These are phyloP conservation scores for Laticauda laticaudata DNA, from an alignment of 2,113 vertebrate species.

Conservation along the genomic window DNA sequence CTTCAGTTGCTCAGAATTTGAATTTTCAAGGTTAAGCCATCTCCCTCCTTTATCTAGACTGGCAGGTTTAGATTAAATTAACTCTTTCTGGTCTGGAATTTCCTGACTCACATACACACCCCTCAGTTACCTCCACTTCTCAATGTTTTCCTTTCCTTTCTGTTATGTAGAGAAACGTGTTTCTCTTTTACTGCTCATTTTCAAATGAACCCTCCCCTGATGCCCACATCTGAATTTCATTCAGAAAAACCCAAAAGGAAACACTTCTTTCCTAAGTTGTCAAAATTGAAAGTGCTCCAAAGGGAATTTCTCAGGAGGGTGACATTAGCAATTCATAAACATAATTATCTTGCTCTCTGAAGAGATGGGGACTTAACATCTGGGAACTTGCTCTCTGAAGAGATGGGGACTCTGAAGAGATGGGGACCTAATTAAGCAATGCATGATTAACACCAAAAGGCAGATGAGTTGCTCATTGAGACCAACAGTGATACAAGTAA, in stretches of 20 bases:
- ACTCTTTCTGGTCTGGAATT: background rate
- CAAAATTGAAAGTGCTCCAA: background rate
- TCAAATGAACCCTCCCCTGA: background rate
- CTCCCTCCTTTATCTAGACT: background rate
- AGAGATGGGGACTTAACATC: conserved; percentile 8
- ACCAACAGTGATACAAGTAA: background rate
- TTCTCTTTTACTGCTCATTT: background rate
- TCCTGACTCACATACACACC: background rate
- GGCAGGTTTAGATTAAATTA: background rate
- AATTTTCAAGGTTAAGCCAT: background rate
- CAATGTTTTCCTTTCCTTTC: background rate
- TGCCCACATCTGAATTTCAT: background rate
- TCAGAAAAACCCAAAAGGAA: background rate
- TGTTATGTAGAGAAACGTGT: background rate
- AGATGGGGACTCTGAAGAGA: background rate
- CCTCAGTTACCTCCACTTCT: background rate
- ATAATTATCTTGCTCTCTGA: background rate
- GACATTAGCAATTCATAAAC: conserved; percentile 11
- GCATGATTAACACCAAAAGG: background rate
- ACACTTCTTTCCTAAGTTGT: background rate
- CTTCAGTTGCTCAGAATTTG: background rate
- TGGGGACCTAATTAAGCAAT: conserved; percentile 9
- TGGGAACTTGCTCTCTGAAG: background rate
- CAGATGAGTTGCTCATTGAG: background rate
- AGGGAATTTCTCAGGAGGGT: background rate